phyloP scores from a whole-genome alignment of 1,140 invertebrate species.

The Dinoponera quadriceps region DNA sequence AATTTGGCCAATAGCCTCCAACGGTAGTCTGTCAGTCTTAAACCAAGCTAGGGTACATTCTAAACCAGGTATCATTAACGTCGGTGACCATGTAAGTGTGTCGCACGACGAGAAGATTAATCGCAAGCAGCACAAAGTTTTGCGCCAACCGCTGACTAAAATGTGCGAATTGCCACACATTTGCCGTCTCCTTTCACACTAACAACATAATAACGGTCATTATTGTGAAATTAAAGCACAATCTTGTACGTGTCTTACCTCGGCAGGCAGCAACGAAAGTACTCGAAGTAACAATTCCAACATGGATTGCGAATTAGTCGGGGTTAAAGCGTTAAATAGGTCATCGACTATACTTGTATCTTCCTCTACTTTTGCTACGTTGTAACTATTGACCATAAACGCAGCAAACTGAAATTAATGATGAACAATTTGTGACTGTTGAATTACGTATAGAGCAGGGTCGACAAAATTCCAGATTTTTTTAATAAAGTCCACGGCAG shows the following conservation, averaged over 20 bases:
- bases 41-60: slow-evolving; percentile 82
- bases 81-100: not conserved
- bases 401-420: slow-evolving; percentile 79
- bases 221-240: not conserved
- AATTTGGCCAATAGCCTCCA: slow-evolving; percentile 78
- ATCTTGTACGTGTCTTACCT: slow-evolving; percentile 85
- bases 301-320: slow-evolving; percentile 70
- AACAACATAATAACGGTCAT: slow-evolving; percentile 16
- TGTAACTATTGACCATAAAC: slow-evolving; percentile 76
- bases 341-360: slow-evolving; percentile 79
- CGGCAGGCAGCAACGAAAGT: slow-evolving; percentile 92
- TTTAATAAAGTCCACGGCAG: too few relatives aligned
- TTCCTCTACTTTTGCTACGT: slow-evolving; percentile 60
- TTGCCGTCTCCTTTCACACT: slow-evolving; percentile 76
- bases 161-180: slow-evolving; percentile 65
- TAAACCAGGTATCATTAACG: slow-evolving; percentile 59
- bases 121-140: slow-evolving; percentile 78
- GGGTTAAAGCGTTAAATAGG: slow-evolving; percentile 79
- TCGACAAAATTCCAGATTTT: too few relatives aligned
- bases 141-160: slow-evolving; percentile 77
- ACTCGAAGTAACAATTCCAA: slow-evolving; percentile 83
- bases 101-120: slow-evolving; percentile 80
- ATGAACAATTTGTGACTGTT: not conserved
- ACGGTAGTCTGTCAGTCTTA: slow-evolving; percentile 76
- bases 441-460: too few relatives aligned